phyloP scores from a whole-genome alignment of 2,113 vertebrate species.

The Otis tarda region DNA sequence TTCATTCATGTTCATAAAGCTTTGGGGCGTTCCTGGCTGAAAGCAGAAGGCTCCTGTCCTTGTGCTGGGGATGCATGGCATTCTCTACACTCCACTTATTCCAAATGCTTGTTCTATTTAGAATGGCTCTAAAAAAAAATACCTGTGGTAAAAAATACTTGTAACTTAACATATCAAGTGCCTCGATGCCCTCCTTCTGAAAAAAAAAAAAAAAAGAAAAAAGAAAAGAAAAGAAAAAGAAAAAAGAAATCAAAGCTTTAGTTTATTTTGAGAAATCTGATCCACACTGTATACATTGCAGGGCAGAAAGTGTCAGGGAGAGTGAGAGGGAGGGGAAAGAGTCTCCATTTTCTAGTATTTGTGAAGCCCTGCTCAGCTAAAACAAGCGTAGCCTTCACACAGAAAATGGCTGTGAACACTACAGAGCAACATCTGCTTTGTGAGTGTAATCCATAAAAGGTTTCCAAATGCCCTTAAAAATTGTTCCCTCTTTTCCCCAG shows the following conservation, averaged over 20 bases:
- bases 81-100: neutral
- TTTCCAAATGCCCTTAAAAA: conserved; percentile 59
- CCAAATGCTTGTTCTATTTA: neutral
- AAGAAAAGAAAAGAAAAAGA: too few species aligned
- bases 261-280: neutral
- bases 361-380: neutral
- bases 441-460: conserved; percentile 40
- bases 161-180: neutral
- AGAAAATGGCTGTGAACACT: conserved; percentile 43
- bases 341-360: neutral
- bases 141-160: neutral
- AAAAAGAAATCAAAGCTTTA: neutral
- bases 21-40: neutral
- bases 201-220: neutral
- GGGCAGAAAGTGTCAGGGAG: neutral
- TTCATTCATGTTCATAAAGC: neutral
- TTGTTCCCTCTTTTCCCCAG: conserved; percentile 30
- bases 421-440: conserved; percentile 50
- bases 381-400: neutral
- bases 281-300: neutral
- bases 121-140: neutral
- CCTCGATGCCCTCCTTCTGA: neutral
- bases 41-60: neutral
- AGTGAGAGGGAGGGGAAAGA: neutral
- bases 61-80: neutral